Evolutionary conservation across 2,888 invertebrate species (phyloP), one percentile per base, ranked within the genome.

Genomic region (Boloria euphrosyne): DNA sequence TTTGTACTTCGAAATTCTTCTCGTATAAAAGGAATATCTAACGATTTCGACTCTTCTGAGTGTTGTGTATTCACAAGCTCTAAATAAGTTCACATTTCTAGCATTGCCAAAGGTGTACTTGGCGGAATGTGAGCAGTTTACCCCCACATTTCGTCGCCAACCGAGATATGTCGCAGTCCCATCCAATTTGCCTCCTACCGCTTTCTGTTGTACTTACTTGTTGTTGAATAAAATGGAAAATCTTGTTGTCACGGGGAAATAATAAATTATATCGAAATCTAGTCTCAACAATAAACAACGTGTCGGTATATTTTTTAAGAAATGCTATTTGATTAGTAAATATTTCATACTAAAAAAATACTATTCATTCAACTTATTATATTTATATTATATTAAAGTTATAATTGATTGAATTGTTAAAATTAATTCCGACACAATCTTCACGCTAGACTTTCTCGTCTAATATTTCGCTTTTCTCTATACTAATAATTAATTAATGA

Each of bases 201-300:
- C 79, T 82, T 83, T 80, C 85, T 83, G 82, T 83, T 84, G 83
- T 84, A 86, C 79, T n/a, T n/a, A n/a, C n/a, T n/a, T n/a, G n/a
- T n/a, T n/a, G n/a, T n/a, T n/a, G 85, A 85, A 85, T 87, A 89
- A 89, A 86, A 85, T 87, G 83, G 86, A 84, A 90, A 90, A 89
- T 89, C 85, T 88, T 81, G 79, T 84, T 80, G 80, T 78, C 76
- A 73, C 81, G 77, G 79, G 80, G 78, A 80, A 82, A 81, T 83
- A 87, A 90, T 87, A 88, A 84, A 87, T 89, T 86, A 85, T 84
- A 77, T 81, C 78, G 78, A 55, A 65, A 62, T 47, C 52, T 43
- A 16, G 50, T 49, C 57, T 43, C 82, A 83, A 85, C 81, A 79
- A 82, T 80, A 79, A 78, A 79, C 31, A 10, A 38, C 31, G 31